Conservation (phyloP, 2,888 invertebrate species). For the Macrophya alboannulata region DNA sequence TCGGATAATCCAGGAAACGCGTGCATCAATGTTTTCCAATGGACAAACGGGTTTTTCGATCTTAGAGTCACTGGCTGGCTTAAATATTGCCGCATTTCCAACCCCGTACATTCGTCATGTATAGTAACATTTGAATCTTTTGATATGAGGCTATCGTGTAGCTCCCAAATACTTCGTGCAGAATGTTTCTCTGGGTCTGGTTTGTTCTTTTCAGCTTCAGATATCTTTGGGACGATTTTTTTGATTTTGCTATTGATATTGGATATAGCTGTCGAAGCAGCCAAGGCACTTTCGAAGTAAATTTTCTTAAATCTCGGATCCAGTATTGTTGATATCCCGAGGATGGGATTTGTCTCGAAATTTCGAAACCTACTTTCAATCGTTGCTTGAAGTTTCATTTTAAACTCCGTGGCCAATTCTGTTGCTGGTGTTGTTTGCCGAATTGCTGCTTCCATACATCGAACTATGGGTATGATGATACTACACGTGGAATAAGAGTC, state of each 20-base stretch:
- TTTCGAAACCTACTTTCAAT: conserved; percentile 59
- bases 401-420: conserved; percentile 58
- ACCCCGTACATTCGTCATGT: conserved; percentile 33
- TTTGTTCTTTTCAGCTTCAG: neutral
- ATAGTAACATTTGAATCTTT: conserved; percentile 10
- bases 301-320: conserved; percentile 65
- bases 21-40: conserved; percentile 51
- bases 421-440: neutral
- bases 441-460: conserved; percentile 54
- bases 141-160: conserved; percentile 53
- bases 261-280: conserved; percentile 51
- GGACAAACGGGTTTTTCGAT: conserved; percentile 47
- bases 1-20: conserved; percentile 29
- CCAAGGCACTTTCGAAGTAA: conserved; percentile 60
- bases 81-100: conserved; percentile 58
- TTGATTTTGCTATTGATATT: conserved; percentile 17
- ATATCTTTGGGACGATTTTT: conserved; percentile 16
- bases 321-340: conserved; percentile 61
- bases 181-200: too few relatives aligned
- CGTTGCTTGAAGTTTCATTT: conserved; percentile 54
- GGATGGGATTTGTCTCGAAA: conserved; percentile 57
- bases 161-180: conserved; percentile 42
- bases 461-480: conserved; percentile 62
- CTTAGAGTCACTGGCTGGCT: conserved; percentile 56
- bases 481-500: conserved; percentile 63